Evolutionary conservation across 2,113 vertebrate species (phyloP).

Genomic region (Delphinapterus leucas): DNA sequence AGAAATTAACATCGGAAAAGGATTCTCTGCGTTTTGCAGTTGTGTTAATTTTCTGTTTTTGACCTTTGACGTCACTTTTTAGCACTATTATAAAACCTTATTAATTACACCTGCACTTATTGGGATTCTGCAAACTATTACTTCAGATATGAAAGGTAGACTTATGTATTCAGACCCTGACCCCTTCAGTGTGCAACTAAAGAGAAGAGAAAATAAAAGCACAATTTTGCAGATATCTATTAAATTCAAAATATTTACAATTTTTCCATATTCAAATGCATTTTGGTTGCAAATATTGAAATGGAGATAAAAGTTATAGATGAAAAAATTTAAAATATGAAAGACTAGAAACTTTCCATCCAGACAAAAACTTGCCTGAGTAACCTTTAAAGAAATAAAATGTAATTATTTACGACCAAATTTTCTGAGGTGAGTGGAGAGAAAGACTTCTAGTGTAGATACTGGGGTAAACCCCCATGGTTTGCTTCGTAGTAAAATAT

Average conservation of each 20-base stretch:
- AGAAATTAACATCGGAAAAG: background rate
- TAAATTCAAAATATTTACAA: background rate
- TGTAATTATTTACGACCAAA: background rate
- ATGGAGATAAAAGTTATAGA: background rate
- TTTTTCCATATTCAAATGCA: background rate
- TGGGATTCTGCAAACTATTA: background rate
- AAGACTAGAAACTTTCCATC: background rate
- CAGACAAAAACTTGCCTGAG: background rate
- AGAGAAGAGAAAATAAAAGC: background rate
- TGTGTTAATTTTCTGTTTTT: background rate
- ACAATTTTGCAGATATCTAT: background rate
- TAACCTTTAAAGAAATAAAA: background rate
- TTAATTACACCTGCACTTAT: too few relatives aligned
- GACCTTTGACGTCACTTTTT: background rate
- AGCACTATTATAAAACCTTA: background rate
- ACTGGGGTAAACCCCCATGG: background rate
- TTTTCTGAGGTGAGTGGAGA: background rate
- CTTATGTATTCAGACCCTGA: rapidly evolving
- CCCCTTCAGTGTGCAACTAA: background rate
- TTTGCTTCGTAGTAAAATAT: background rate
- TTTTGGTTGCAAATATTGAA: background rate
- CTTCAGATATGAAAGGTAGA: background rate
- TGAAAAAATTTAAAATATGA: background rate
- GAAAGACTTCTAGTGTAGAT: background rate
- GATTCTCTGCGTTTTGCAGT: background rate